Conservation (phyloP, 2,113 vertebrate species). For the Micronycteris hirsuta region DNA sequence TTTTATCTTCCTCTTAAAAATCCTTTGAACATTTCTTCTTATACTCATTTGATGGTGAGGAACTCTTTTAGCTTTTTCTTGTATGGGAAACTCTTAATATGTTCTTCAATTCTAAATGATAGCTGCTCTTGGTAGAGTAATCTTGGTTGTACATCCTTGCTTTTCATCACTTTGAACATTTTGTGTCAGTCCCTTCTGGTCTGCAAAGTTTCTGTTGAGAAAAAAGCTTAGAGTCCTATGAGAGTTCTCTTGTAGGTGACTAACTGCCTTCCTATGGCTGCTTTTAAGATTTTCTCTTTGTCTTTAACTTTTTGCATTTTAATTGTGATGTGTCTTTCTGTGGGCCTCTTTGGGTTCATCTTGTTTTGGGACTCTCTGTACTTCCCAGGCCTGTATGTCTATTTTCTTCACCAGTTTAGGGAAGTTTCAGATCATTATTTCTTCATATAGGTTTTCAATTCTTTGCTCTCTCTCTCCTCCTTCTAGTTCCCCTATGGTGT, state of each 20-base stretch:
- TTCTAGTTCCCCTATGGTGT: neutral
- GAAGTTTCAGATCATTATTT: neutral
- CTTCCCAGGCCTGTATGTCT: neutral
- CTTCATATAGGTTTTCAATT: neutral
- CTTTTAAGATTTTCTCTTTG: neutral
- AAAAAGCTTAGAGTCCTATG: too few relatives aligned
- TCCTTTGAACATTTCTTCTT: too few relatives aligned
- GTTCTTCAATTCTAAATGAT: neutral
- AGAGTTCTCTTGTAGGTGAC: neutral
- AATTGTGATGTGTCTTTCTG: neutral
- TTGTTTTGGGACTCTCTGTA: too few relatives aligned
- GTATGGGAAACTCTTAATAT: too few relatives aligned
- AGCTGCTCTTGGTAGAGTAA: neutral
- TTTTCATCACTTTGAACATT: neutral
- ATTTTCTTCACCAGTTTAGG: neutral
- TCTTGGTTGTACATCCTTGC: neutral
- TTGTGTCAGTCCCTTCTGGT: neutral
- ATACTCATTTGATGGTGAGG: too few relatives aligned
- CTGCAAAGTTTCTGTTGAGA: too few relatives aligned
- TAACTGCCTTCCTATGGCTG: neutral
- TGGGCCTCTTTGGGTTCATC: neutral
- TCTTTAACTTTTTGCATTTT: neutral
- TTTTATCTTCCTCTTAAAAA: too few relatives aligned
- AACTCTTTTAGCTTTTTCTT: too few relatives aligned
- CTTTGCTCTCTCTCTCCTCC: neutral